Evolutionary conservation across 2,113 vertebrate genomes (phyloP).

Genomic region (Poeciliopsis turrubarensis): DNA sequence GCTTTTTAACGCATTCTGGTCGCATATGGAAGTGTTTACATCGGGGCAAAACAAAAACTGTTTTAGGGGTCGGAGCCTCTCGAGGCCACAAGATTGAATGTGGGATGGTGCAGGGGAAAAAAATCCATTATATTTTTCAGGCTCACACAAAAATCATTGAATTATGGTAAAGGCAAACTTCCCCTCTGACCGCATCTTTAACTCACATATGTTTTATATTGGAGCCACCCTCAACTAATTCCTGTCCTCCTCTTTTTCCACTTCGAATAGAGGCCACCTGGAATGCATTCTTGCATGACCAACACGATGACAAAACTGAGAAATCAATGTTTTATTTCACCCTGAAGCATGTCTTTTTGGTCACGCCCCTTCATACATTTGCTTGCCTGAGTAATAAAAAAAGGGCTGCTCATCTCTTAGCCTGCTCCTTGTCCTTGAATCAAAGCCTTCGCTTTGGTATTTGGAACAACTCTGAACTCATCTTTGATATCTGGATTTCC

Average conservation of each 20-base stretch:
- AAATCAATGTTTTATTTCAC: conserved; percentile 30
- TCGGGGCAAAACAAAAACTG: conserved; percentile 26
- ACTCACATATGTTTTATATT: conserved; percentile 68
- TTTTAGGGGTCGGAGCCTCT: conserved; percentile 50
- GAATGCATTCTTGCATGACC: conserved; percentile 45
- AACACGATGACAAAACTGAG: conserved; percentile 36
- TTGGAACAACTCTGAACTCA: conserved; percentile 22
- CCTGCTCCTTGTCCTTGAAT: conserved; percentile 17
- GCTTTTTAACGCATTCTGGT: conserved; percentile 42
- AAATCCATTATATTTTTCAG: conserved; percentile 44
- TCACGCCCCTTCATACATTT: not conserved
- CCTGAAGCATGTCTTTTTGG: not conserved
- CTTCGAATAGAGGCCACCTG: conserved; percentile 51
- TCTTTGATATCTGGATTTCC: conserved; percentile 26
- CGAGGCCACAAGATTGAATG: conserved; percentile 52
- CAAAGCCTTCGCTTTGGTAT: conserved; percentile 23
- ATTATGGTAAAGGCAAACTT: conserved; percentile 60
- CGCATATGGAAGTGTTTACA: conserved; percentile 75
- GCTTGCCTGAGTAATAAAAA: conserved; percentile 1
- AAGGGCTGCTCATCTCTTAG: conserved; percentile 39
- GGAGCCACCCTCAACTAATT: conserved; percentile 6
- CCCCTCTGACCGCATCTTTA: conserved; percentile 51
- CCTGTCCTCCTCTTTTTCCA: conserved; percentile 38
- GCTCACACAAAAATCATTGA: conserved; percentile 48
- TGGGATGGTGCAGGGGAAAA: conserved; percentile 32